phyloP scores from a whole-genome alignment of 2,113 vertebrate genomes.

The Mobula birostris region DNA sequence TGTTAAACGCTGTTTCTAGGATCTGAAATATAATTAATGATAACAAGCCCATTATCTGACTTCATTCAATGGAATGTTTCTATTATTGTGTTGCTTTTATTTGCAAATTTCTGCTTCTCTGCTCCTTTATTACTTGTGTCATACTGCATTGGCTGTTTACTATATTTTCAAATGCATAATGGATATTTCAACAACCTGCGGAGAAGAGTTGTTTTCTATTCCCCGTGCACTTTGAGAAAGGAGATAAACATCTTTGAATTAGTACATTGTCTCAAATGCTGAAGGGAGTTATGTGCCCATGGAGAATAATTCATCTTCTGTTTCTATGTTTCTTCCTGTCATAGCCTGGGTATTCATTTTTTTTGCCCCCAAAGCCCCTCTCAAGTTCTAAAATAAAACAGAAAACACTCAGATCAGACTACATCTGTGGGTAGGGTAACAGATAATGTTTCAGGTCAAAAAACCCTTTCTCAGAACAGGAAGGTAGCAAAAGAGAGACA shows the following conservation, averaged over 20 bases:
- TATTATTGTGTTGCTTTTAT: background rate
- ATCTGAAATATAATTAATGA: constrained; percentile 8
- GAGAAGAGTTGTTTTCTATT: too few species aligned
- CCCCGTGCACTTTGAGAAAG: background rate
- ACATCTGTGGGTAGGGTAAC: background rate
- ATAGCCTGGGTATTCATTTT: background rate
- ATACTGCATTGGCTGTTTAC: background rate
- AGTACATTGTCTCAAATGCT: background rate
- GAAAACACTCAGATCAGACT: background rate
- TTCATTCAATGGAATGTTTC: background rate
- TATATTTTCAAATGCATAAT: background rate
- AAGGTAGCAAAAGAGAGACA: too few species aligned
- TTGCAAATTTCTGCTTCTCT: background rate
- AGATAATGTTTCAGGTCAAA: too few species aligned
- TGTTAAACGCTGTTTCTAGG: background rate
- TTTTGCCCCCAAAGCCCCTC: background rate
- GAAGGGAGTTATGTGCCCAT: background rate
- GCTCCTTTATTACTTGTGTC: background rate
- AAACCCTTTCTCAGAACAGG: too few species aligned
- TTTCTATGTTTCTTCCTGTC: background rate
- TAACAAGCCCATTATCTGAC: background rate
- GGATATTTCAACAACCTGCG: background rate
- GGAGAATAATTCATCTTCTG: background rate
- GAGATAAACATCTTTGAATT: background rate
- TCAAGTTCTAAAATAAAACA: background rate